Conservation (phyloP, 2,888 invertebrate species). For the Sphecodes monilicornis region DNA sequence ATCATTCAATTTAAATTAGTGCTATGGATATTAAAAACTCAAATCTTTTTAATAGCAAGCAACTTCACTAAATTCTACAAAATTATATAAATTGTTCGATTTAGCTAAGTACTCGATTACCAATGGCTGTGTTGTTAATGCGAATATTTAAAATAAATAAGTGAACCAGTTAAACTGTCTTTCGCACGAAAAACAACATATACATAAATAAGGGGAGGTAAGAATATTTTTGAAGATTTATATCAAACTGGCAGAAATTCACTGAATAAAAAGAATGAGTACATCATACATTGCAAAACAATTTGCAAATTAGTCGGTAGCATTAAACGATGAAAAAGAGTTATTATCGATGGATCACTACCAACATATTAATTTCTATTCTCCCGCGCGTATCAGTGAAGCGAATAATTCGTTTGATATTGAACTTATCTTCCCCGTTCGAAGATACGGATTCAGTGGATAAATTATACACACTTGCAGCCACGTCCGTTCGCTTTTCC, state of each 20-base stretch:
- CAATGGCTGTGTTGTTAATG: background rate
- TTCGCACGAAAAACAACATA: no score
- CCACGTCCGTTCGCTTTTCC: background rate
- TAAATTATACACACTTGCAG: constrained; percentile 19
- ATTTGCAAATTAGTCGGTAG: background rate
- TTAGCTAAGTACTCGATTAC: background rate
- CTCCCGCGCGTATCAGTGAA: background rate
- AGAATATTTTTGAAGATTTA: background rate
- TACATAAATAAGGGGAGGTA: no score
- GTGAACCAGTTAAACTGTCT: no score
- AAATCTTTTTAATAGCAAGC: no score
- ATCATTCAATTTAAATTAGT: background rate
- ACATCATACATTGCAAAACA: background rate
- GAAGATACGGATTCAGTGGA: background rate
- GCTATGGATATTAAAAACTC: no score
- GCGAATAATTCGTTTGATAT: constrained; percentile 22
- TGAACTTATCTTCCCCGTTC: constrained; percentile 11
- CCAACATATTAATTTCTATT: constrained; percentile 7
- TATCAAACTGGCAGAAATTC: background rate
- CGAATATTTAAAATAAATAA: background rate
- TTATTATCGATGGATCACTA: background rate
- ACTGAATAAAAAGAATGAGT: background rate
- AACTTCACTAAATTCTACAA: no score
- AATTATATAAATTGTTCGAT: no score
- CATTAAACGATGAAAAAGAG: background rate